Evolutionary conservation across 2,113 vertebrate species (phyloP).

Genomic region (Loxodonta africana): DNA sequence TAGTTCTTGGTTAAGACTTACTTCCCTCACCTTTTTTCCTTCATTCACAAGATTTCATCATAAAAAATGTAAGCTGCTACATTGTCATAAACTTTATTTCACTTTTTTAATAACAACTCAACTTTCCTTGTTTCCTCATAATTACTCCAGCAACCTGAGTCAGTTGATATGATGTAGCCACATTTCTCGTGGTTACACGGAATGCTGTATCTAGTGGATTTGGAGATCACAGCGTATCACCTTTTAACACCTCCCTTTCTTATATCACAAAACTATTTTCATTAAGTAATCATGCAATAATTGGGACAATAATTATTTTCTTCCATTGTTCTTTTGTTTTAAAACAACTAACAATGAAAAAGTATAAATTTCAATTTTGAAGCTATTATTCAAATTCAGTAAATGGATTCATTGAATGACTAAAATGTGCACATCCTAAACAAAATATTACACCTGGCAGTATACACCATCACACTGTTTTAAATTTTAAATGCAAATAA

Average conservation of each 20-base stretch:
- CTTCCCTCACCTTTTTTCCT: not conserved
- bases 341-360: not conserved
- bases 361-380: not conserved
- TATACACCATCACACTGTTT: not conserved
- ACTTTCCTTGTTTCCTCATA: too few relatives aligned
- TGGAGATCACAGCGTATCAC: accelerated
- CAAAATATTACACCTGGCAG: accelerated
- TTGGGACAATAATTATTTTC: not conserved
- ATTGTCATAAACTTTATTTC: too few relatives aligned
- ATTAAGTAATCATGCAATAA: accelerated
- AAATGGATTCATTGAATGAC: not conserved
- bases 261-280: too few relatives aligned
- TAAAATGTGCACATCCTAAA: not conserved
- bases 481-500: not conserved
- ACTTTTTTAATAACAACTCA: not conserved
- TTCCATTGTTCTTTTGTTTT: not conserved
- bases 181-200: too few relatives aligned
- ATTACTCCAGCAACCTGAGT: too few relatives aligned
- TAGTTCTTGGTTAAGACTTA: accelerated
- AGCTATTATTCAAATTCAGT: too few relatives aligned
- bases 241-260: accelerated
- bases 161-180: too few relatives aligned
- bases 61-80: not conserved
- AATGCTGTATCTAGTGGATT: too few relatives aligned
- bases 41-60: not conserved